phyloP scores from a whole-genome alignment of 2,113 vertebrate species.

The Glaucidium brasilianum region DNA sequence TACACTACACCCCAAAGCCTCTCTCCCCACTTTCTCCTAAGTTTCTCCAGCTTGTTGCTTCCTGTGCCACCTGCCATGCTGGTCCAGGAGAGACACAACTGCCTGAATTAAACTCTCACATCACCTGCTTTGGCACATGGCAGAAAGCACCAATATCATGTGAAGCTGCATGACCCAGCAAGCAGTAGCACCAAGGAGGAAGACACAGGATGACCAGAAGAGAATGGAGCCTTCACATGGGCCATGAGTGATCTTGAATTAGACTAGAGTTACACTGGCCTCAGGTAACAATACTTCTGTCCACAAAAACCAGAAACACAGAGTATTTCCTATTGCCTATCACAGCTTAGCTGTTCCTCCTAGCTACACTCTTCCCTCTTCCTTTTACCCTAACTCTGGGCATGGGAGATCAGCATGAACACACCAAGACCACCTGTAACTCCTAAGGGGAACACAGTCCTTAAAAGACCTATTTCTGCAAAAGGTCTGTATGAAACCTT shows the following conservation, averaged over 20 bases:
- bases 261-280: background rate
- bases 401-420: accelerated
- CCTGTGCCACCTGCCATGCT: background rate
- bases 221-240: background rate
- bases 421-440: background rate
- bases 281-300: background rate
- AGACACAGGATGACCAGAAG: background rate
- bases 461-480: background rate
- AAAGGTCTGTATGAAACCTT: background rate
- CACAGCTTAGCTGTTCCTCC: background rate
- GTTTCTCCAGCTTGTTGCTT: background rate
- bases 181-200: background rate
- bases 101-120: background rate
- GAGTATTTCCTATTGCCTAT: background rate
- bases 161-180: background rate
- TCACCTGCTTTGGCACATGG: background rate
- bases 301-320: background rate
- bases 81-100: background rate
- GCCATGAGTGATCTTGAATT: background rate
- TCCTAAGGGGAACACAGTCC: background rate
- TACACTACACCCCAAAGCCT: background rate
- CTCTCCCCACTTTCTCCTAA: background rate
- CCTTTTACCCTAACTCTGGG: background rate
- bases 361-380: background rate
- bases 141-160: background rate